phyloP scores from a whole-genome alignment of 2,797 vertebrate genomes.

The Anguilla megastoma region DNA sequence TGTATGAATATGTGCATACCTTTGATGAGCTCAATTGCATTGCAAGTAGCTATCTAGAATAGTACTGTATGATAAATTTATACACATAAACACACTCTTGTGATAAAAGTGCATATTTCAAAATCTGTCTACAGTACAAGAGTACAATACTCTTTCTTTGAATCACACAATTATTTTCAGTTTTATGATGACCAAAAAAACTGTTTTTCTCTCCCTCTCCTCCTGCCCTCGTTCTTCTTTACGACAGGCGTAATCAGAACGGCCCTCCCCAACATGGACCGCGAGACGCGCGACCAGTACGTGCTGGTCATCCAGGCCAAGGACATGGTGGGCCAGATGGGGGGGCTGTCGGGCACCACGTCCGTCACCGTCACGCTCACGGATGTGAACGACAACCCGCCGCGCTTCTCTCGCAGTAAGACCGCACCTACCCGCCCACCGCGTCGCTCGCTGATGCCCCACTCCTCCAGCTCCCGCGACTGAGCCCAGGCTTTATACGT shows the following conservation, averaged over 20 bases:
- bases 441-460: not conserved
- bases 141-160: not conserved
- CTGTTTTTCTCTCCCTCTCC: constrained; percentile 40
- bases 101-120: not conserved
- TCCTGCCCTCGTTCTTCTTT: not conserved
- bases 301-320: constrained; percentile 96
- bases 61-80: not conserved
- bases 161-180: not conserved
- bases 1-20: not conserved
- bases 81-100: not conserved
- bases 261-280: constrained; percentile 95
- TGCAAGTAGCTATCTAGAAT: not conserved
- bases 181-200: not conserved
- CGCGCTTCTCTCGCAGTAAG: constrained; percentile 90
- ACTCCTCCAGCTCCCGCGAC: not conserved
- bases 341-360: constrained; percentile 92
- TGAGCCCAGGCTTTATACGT: not conserved
- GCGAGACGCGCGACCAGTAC: constrained; percentile 94
- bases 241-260: constrained; percentile 90
- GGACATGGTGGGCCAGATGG: constrained; percentile 97
- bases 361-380: constrained; percentile 92
- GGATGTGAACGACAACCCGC: constrained; percentile 95
- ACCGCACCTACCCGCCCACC: not conserved
- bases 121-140: not conserved
- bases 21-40: not conserved